Evolutionary conservation across 2,113 vertebrate genomes (phyloP), one percentile per base, ranked within the genome.

Genomic region (Clarias gariepinus): DNA sequence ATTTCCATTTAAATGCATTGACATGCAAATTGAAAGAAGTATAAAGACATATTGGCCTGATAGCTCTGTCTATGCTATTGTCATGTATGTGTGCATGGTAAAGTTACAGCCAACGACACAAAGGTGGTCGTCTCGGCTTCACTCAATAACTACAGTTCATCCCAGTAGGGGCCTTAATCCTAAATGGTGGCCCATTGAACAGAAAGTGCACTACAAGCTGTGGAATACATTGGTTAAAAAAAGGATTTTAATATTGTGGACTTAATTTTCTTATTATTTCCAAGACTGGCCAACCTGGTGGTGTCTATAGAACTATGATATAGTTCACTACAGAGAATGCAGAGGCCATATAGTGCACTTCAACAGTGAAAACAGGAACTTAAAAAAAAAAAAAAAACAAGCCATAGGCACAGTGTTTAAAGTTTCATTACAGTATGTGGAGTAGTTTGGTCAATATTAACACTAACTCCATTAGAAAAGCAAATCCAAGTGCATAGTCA

Each of bases 1-100:
- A 15, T 87, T 88, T 88, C 57, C 63, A 88, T 90, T 82, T 82
- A 77, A 87, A 88, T 84, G 71, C 79, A 57, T 13, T 69, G 41
- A 74, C 25, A 73, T 84, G 78, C 41, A 78, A 77, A 81, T 83
- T 80, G 53, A 89, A 88, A 71, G 77, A 69, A 30, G 57, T 57
- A 77, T 52, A 68, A 64, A 86, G 61, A 77, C 68, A 52, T 55
- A 63, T 36, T 79, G 77, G n/a, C 71, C 19, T 83, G 78, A 71
- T 63, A 23, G 53, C 66, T 81, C 73, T 73, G 60, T 80, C 58
- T 9, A 3, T 85, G 64, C 80, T 64, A 74, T 89, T 87, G 88
- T 87, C 41, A 85, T 87, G 86, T 53, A 87, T 87, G 79, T 13
- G 19, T 66, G 66, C 13, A 4, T 68, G 77, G 47, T 36, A 74